phyloP scores from a whole-genome alignment of 2,113 vertebrate genomes.

The Oreochromis aureus region DNA sequence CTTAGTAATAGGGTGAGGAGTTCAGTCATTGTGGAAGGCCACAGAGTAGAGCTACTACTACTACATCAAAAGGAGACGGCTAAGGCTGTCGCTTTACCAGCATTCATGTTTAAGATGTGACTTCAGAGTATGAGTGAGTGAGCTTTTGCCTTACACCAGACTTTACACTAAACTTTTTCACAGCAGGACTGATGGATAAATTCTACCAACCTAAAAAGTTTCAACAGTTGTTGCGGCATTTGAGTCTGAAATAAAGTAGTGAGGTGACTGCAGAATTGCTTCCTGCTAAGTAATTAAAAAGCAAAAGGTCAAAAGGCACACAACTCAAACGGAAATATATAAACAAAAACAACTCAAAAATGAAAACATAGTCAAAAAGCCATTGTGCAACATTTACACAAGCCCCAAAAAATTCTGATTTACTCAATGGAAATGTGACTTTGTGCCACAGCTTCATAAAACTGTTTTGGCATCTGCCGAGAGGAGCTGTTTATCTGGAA shows the following conservation, averaged over 20 bases:
- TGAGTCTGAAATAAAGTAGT: neutral
- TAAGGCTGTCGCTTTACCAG: neutral
- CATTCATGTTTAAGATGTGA: neutral
- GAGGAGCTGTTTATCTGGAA: neutral
- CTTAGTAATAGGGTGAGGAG: neutral
- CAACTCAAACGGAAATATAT: neutral
- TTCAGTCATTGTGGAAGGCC: neutral
- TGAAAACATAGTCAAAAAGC: neutral
- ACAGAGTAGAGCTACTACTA: neutral
- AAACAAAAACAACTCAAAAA: neutral
- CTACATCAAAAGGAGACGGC: neutral
- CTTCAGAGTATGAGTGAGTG: neutral
- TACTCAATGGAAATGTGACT: neutral
- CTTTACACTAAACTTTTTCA: neutral
- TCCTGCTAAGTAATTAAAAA: neutral
- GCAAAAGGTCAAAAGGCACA: neutral
- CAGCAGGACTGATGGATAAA: neutral
- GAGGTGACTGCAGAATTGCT: neutral
- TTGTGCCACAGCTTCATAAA: neutral
- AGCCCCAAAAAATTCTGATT: neutral
- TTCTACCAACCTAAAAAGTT: neutral
- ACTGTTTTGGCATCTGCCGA: neutral
- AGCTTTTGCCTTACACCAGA: neutral
- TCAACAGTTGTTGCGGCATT: neutral
- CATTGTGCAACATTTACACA: neutral